These are phyloP conservation scores for Semicossyphus pulcher DNA, from an alignment of 2,113 vertebrate genomes.

Conservation along the genomic window DNA sequence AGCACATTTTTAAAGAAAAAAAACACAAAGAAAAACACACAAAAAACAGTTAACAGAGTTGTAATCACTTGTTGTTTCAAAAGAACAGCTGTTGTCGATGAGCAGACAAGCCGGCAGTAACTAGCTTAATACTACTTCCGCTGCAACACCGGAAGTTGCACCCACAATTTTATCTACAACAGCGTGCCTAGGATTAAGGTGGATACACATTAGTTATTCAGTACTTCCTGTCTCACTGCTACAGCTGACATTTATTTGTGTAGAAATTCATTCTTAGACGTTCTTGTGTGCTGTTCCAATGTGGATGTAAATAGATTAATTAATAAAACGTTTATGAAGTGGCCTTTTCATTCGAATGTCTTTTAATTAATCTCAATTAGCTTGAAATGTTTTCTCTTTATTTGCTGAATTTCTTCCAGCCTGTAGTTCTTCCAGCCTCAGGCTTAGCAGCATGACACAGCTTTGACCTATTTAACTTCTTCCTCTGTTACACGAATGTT, in stretches of 20 bases:
- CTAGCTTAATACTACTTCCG: too few species aligned
- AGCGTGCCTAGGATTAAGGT: too few species aligned
- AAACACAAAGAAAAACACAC: too few species aligned
- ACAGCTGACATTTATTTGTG: not conserved
- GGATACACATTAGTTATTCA: not conserved
- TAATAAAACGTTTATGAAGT: slow-evolving; percentile 34
- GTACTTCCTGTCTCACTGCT: not conserved
- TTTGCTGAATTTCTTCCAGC: slow-evolving; percentile 30
- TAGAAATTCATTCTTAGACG: slow-evolving; percentile 12
- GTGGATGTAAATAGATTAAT: slow-evolving; percentile 18
- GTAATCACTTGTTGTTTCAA: too few species aligned
- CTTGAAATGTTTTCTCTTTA: slow-evolving; percentile 27
- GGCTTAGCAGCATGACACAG: slow-evolving; percentile 26
- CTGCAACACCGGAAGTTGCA: too few species aligned
- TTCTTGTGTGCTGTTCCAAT: slow-evolving; percentile 19
- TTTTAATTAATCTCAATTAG: slow-evolving; percentile 53
- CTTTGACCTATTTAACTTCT: slow-evolving; percentile 55
- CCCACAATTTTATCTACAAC: too few species aligned
- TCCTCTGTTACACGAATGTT: slow-evolving; percentile 8
- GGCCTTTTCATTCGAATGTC: slow-evolving; percentile 24
- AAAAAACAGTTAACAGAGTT: too few species aligned
- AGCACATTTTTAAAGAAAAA: too few species aligned
- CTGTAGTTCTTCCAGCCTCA: slow-evolving; percentile 14
- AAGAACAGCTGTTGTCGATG: too few species aligned
- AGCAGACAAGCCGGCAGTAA: too few species aligned